Percentiles rank a stretch among this genome's conserved stretches.
phyloP scores from a whole-genome alignment of 2,113 vertebrate species.

The Brevimyrus niger region DNA sequence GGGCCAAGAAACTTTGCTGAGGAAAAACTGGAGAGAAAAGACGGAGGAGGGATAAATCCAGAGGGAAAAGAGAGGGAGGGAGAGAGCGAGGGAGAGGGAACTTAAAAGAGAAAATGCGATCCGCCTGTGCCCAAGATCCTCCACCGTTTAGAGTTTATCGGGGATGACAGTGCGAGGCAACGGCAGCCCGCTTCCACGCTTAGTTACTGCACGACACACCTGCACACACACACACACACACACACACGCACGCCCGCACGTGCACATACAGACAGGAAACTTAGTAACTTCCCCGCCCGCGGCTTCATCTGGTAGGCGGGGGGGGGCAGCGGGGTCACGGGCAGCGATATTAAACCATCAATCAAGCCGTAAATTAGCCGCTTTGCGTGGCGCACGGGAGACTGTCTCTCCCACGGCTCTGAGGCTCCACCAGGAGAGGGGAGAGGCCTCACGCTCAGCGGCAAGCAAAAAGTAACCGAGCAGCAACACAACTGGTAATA shows the following conservation, averaged over 20 bases:
- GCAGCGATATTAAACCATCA: slow-evolving; percentile 78
- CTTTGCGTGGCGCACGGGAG: slow-evolving; percentile 64
- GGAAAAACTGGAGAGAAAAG: neutral
- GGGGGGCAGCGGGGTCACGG: slow-evolving; percentile 64
- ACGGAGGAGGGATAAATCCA: neutral
- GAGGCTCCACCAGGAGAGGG: slow-evolving; percentile 49
- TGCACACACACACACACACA: slow-evolving; percentile 4
- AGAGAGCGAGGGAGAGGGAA: neutral
- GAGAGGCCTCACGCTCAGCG: neutral
- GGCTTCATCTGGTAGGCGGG: slow-evolving; percentile 69
- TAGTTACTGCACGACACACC: neutral
- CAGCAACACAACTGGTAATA: neutral
- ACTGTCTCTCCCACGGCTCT: slow-evolving; percentile 59
- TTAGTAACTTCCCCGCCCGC: slow-evolving; percentile 57
- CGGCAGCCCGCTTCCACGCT: neutral
- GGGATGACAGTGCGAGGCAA: neutral
- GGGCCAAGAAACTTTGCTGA: neutral
- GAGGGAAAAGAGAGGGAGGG: neutral
- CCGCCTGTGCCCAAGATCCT: neutral
- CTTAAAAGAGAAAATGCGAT: neutral
- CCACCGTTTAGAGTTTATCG: neutral
- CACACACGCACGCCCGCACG: slow-evolving; percentile 11
- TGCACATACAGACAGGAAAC: slow-evolving; percentile 2
- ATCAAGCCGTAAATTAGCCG: slow-evolving; percentile 71
- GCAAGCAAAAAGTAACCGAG: neutral